A percentile compares a stretch with the other conserved stretches of the same genome.
Evolutionary conservation across 1,140 invertebrate genomes (phyloP).

Genomic region (Heliconius hewitsoni): DNA sequence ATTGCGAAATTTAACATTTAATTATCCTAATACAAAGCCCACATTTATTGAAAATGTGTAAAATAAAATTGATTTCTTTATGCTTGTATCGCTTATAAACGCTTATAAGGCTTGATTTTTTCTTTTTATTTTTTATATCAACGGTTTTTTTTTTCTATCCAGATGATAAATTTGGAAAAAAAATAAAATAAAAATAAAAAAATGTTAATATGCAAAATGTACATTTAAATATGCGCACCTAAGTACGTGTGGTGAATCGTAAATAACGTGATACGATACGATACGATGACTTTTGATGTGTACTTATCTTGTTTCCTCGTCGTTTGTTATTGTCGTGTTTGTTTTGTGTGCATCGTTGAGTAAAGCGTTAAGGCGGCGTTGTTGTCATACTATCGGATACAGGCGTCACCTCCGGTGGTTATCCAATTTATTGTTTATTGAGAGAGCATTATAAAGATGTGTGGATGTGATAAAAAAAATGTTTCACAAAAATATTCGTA

Average conservation of each 20-base stretch:
- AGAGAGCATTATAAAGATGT: slow-evolving; percentile 9
- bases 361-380: slow-evolving; percentile 18
- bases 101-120: too few species aligned
- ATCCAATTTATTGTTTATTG: slow-evolving; percentile 36
- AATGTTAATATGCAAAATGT: neutral
- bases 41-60: too few species aligned
- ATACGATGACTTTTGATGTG: slow-evolving; percentile 11
- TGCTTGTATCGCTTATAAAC: too few species aligned
- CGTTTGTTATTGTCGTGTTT: slow-evolving; percentile 2
- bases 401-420: slow-evolving; percentile 41
- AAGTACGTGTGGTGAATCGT: neutral
- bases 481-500: neutral
- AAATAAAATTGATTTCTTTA: too few species aligned
- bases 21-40: too few species aligned
- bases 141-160: too few species aligned
- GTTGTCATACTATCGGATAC: slow-evolving; percentile 24
- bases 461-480: neutral
- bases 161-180: too few species aligned
- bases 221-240: neutral
- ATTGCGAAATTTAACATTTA: too few species aligned
- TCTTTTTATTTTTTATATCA: too few species aligned
- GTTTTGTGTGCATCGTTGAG: slow-evolving; percentile 15
- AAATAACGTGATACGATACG: neutral
- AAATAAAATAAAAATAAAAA: neutral
- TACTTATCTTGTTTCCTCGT: neutral